Percentiles rank a stretch among this genome's conserved stretches.
Conservation (phyloP, 2,113 vertebrate species). For the Clarias batrachus region DNA sequence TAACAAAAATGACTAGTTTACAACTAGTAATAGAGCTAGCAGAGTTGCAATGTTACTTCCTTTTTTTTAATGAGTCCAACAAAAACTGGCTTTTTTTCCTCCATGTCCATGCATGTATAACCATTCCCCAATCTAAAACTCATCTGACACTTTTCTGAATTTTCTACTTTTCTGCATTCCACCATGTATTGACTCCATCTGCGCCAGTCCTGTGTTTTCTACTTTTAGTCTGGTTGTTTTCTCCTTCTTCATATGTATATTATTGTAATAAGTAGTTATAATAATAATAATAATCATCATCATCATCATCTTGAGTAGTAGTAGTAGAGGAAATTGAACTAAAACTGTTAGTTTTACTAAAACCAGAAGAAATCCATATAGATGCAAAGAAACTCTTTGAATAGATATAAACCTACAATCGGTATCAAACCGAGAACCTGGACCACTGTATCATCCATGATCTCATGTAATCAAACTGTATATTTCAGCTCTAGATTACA, state of each 20-base stretch:
- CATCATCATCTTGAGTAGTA: too few species aligned
- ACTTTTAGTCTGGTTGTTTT: neutral
- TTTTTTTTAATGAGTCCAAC: neutral
- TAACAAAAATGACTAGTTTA: neutral
- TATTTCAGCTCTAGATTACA: too few species aligned
- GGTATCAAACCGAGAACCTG: too few species aligned
- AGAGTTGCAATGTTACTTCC: neutral
- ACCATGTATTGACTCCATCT: neutral
- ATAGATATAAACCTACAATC: too few species aligned
- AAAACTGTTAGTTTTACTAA: too few species aligned
- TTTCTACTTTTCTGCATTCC: neutral
- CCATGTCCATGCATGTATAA: neutral
- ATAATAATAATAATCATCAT: neutral
- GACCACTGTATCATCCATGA: too few species aligned
- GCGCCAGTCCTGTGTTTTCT: neutral
- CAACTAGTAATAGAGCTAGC: neutral
- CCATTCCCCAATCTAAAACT: neutral
- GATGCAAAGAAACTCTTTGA: too few species aligned
- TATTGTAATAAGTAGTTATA: neutral
- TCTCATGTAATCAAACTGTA: too few species aligned
- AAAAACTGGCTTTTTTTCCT: neutral
- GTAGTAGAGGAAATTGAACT: too few species aligned
- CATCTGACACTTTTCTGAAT: too few species aligned
- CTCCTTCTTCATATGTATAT: neutral
- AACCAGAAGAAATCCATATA: too few species aligned